Evolutionary conservation across 2,888 invertebrate species (phyloP), one percentile per base, ranked within the genome.

Genomic region (Dioctria linearis): DNA sequence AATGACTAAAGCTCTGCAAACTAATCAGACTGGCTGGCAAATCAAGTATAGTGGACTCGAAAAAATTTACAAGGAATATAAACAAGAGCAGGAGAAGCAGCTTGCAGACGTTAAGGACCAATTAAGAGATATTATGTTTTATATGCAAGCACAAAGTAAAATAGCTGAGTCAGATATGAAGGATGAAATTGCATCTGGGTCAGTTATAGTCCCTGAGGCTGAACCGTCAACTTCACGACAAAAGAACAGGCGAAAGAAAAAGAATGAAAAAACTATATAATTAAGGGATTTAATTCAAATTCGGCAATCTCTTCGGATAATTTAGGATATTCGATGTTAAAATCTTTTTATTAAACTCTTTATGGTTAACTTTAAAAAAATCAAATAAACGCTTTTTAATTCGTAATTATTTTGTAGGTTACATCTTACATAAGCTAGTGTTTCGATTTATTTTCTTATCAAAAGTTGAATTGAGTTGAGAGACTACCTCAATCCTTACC

Each of bases 71-170:
- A 90, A 88, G 80, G 88, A 86, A 8, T 91, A 91, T 82, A 90
- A 91, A 81, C 86, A 88, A 65, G 93, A 96, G 91, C 91, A 91
- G 83, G 91, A 92, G 79, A 85, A 88, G 67, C 94, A 98, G 91
- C 91, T 97, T n/a, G 84, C 89, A 0, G 97, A 98, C 37, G 90
- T 99, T 46, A 93, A 94, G 84, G 98, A 99, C 85, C 98, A 99
- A 90, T 91, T 99, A 6, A 92, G 96, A 51, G 99, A 99, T 91
- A 91, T 99, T 71, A 98, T 98, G 97, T 98, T 99, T 90, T 98
- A 95, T 88, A 92, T 99, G 85, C 96, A 98, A 84, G 98, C 98
- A 1, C 95, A 95, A 87, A 86, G 85, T 71, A 86, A 87, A 82
- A 88, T 90, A 82, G 87, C 87, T 40, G 87, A 86, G 65, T 87